Evolutionary conservation across 2,113 vertebrate species (phyloP).

Genomic region (Platysteira castanea): DNA sequence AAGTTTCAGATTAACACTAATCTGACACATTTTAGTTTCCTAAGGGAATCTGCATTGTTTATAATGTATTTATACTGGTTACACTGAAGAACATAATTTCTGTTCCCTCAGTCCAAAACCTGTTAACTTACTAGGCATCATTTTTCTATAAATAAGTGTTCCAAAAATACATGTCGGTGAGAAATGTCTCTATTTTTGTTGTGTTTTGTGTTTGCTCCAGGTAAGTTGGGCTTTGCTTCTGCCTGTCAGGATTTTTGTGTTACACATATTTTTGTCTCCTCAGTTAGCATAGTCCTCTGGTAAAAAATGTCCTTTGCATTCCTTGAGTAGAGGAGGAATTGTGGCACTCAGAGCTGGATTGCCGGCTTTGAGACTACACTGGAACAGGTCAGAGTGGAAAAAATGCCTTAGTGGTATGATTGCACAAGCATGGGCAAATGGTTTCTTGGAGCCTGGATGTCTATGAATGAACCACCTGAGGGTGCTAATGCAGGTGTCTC

Average conservation of each 20-base stretch:
- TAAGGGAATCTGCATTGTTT: neutral
- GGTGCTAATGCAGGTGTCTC: neutral
- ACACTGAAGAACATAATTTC: neutral
- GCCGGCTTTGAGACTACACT: neutral
- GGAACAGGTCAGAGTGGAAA: neutral
- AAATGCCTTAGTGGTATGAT: neutral
- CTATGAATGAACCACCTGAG: neutral
- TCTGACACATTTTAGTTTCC: neutral
- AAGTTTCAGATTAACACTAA: neutral
- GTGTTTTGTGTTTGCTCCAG: neutral
- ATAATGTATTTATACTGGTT: neutral
- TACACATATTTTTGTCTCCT: neutral
- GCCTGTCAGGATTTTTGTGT: neutral
- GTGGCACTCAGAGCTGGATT: neutral
- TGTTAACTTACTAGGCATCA: neutral
- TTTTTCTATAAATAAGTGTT: neutral
- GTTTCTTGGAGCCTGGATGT: neutral
- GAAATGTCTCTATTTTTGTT: neutral
- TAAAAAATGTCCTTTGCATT: neutral
- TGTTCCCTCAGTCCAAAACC: neutral
- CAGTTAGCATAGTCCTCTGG: neutral
- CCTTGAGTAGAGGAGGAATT: neutral
- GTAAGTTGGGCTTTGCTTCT: neutral
- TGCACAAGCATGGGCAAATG: neutral
- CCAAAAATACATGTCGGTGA: neutral